These are phyloP conservation scores for Scomberomorus guttatus DNA, from an alignment of 2,797 vertebrate species.

Conservation along the genomic window DNA sequence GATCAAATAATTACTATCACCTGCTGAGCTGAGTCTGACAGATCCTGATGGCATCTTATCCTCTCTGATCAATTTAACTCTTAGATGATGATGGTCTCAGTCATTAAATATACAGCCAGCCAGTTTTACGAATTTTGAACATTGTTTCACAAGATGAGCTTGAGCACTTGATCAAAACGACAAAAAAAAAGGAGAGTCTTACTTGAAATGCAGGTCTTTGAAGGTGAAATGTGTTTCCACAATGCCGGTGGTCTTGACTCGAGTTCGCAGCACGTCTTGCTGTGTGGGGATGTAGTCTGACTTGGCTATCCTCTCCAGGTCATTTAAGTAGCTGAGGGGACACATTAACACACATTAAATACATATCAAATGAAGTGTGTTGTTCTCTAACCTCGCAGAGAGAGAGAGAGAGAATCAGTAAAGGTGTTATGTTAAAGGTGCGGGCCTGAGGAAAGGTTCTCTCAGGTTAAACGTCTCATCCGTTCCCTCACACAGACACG, in stretches of 20 bases:
- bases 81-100: neutral
- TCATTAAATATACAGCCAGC: neutral
- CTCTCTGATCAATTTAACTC: neutral
- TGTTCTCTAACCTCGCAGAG: neutral
- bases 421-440: neutral
- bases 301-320: conserved; percentile 95
- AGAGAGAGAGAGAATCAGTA: neutral
- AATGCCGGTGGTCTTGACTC: conserved; percentile 98
- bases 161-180: neutral
- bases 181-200: conserved; percentile 51
- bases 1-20: neutral
- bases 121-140: neutral
- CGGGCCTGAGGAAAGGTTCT: conserved; percentile 9
- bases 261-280: conserved; percentile 95
- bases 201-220: conserved; percentile 99
- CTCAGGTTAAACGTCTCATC: conserved; percentile 33
- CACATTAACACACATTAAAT: conserved; percentile 23
- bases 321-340: conserved; percentile 93
- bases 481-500: conserved; percentile 22
- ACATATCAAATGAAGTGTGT: neutral
- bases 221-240: conserved; percentile 99
- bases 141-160: too few relatives aligned
- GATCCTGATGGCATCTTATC: neutral
- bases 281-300: conserved; percentile 95
- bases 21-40: neutral